Base-by-base conservation (phyloP, 1,140 invertebrate species). In the Bemisia tabaci region DNA sequence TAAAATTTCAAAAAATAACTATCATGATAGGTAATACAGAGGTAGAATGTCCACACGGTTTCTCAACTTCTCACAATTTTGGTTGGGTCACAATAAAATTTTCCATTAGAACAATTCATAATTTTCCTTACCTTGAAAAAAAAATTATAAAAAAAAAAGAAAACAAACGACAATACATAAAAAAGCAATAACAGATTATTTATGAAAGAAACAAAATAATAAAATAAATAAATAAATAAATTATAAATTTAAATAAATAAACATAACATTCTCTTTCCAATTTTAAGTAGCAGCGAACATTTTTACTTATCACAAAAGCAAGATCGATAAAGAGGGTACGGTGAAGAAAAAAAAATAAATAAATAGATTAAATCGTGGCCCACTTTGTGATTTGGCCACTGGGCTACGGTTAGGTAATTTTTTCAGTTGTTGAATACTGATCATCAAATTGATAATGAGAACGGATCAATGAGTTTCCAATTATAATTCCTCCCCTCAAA, bases 1-100 rank as follows among this genome's bases (percentile, higher is more conserved):
- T 48, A 48, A 48, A 48, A 48, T 48, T 48, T 48, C 33, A 48
- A 48, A 48, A 48, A 48, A 48, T 48, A 48, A 48, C 33, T 48
- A 48, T 48, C 33, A 48, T 9, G 33, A 48, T 9, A 48, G 5
- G 17, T 5, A 5, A 48, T 5, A 48, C 5, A 48, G 33, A 48
- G n/a, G n/a, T n/a, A n/a, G n/a, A 48, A 48, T 48, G 33, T 48
- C 33, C 33, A 17, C 17, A 48, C 33, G 5, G 5, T 48, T 48
- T 17, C 17, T 48, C 17, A 48, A 9, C 33, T 17, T 9, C 17
- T 17, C 5, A 48, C 5, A 48, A 9, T 48, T 48, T 17, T 48
- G 33, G 5, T 17, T 48, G 17, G 5, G 5, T 48, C 17, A 48
- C 33, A 48, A 48, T 48, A 48, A 48, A 48, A 48, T 9, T 48